Conservation (phyloP, 2,797 vertebrate genomes). For the Cossypha dichroa region DNA sequence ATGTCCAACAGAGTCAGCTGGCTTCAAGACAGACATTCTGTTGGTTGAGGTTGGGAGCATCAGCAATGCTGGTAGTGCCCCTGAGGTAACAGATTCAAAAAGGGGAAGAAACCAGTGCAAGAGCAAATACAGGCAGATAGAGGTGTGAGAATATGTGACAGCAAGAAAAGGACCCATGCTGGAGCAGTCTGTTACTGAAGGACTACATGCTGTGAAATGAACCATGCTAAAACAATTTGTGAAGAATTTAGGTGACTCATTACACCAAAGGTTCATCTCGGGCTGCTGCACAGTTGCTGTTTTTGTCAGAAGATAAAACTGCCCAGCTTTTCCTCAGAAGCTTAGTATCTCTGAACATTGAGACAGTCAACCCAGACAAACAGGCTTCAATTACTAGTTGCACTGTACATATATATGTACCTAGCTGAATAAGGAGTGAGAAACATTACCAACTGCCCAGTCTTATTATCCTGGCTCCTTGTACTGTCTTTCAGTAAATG, state of each 20-base stretch:
- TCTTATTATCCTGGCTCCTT: slow-evolving; percentile 82
- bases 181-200: not conserved
- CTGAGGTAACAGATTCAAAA: not conserved
- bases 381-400: not conserved
- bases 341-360: not conserved
- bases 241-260: not conserved
- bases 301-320: not conserved
- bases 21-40: not conserved
- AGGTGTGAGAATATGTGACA: not conserved
- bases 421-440: not conserved
- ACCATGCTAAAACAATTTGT: not conserved
- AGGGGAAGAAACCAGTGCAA: not conserved
- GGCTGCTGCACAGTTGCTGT: not conserved
- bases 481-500: slow-evolving; percentile 79
- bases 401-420: not conserved
- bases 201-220: not conserved
- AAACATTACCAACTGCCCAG: slow-evolving; percentile 84
- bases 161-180: not conserved
- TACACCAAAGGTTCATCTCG: not conserved
- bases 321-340: not conserved
- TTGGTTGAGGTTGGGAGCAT: not conserved
- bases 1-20: not conserved
- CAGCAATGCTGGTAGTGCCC: not conserved
- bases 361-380: not conserved
- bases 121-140: not conserved